Conservation (phyloP, 2,888 invertebrate species). For the Drosophila phalerata region DNA sequence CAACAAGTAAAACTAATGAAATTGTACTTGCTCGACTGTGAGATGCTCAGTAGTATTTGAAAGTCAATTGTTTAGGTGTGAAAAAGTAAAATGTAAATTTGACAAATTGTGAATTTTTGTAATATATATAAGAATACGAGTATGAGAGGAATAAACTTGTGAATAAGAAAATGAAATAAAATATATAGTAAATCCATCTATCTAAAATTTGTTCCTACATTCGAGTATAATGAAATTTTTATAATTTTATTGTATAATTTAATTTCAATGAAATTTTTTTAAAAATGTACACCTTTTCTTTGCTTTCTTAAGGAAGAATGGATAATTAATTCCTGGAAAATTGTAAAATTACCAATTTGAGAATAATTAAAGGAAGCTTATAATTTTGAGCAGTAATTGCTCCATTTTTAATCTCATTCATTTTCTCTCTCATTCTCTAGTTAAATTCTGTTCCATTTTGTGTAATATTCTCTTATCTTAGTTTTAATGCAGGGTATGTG, state of each 20-base stretch:
- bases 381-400: neutral
- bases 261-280: no score
- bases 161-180: no score
- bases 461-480: neutral
- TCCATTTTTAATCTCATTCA: neutral
- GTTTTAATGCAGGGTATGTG: constrained; percentile 44
- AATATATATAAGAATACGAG: no score
- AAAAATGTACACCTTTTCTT: no score
- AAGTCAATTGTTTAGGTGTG: neutral
- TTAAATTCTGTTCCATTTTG: neutral
- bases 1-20: constrained; percentile 35
- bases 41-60: constrained; percentile 11
- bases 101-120: no score
- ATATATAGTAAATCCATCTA: no score
- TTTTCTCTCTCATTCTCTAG: neutral
- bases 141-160: no score
- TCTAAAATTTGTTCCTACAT: no score
- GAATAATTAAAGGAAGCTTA: neutral
- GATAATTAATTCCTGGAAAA: neutral
- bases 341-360: neutral
- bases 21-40: constrained; percentile 17
- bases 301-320: no score
- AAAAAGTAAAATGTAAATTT: neutral
- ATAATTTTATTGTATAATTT: no score
- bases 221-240: no score